These are phyloP conservation scores for Sarcoramphus papa DNA, from an alignment of 2,797 vertebrate species.

Conservation along the genomic window DNA sequence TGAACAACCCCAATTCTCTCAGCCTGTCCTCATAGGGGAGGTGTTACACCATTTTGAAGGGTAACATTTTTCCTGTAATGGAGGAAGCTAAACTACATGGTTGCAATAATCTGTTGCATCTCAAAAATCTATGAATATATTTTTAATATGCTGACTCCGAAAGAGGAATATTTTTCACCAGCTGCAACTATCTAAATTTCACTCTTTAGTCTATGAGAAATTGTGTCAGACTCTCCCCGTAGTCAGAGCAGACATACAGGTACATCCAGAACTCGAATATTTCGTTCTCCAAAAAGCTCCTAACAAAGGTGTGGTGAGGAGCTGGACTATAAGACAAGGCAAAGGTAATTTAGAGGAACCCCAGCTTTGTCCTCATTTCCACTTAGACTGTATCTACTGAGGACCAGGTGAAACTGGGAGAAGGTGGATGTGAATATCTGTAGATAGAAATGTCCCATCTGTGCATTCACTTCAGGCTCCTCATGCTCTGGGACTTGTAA, in stretches of 20 bases:
- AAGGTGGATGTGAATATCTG: not conserved
- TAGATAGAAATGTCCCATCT: not conserved
- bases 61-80: not conserved
- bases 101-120: not conserved
- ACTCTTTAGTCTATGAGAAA: not conserved
- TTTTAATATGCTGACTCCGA: not conserved
- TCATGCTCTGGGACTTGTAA: not conserved
- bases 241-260: not conserved
- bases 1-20: not conserved
- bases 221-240: not conserved
- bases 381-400: not conserved
- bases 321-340: too few species aligned
- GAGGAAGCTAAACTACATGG: not conserved
- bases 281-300: not conserved
- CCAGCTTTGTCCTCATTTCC: not conserved
- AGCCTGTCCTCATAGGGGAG: not conserved
- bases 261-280: not conserved
- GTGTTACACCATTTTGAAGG: not conserved
- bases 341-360: not conserved
- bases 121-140: not conserved
- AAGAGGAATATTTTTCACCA: not conserved
- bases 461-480: not conserved
- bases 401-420: not conserved
- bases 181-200: not conserved
- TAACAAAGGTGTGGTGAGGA: not conserved